Base-by-base conservation (phyloP, 2,113 vertebrate species). In the Pituophis catenifer region DNA sequence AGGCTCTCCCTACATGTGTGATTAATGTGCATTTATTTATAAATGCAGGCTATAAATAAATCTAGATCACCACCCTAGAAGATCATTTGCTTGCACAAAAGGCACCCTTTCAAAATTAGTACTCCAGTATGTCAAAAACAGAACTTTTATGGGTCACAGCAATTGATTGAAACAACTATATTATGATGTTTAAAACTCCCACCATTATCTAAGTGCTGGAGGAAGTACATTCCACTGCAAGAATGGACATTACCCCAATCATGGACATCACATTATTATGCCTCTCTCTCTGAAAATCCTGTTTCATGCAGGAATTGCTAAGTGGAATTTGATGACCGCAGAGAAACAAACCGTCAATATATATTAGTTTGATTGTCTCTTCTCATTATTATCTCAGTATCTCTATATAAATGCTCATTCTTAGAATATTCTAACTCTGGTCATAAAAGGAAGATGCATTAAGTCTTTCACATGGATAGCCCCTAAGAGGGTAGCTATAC, bases 231-330 rank as follows among this genome's bases (percentile, higher is more conserved):
- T 86, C 92, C 44, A 85, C 50, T 70, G 21, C 24, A 75, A 92
- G 52, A 55, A 89, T 54, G 53, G 38, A 93, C 88, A 93, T 86
- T 93, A 58, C 53, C 65, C 58, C 89, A 44, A 38, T 85, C 19
- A 17, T 86, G 88, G 9, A 23, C 65, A 85, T 93, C 70, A 54
- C 26, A 57, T 86, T 92, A 92, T 38, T 59, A 54, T 44, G 62
- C 70, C 50, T 92, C 52, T 55, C 29, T 70, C 24, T 48, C 15
- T 48, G 54, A 93, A 93, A 93, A 93, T 93, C 92, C 92, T 93
- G 88, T 93, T 93, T 93, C 92, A 93, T 93, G 92, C 88, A 93
- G 92, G 88, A 85, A 58, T 89, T 93, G 88, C 88, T 89, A 93
- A 58, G 92, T 93, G 88, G 92, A 93, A 93, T 93, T 89, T 89